phyloP scores from a whole-genome alignment of 1,140 invertebrate species.

The Camponotus floridanus region DNA sequence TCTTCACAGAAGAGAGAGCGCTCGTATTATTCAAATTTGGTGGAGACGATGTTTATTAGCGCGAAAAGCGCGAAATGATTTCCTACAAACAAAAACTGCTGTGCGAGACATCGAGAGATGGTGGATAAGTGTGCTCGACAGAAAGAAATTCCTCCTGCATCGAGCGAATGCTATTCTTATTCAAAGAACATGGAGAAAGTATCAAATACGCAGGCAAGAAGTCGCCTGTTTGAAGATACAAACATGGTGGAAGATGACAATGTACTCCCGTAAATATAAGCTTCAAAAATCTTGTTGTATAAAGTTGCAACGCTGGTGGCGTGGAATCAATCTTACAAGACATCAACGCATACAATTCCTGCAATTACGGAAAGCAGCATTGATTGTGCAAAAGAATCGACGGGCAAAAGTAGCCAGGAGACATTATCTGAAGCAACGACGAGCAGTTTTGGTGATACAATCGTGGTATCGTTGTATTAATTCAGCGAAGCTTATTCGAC shows the following conservation, averaged over 20 bases:
- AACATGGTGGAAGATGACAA: conserved; percentile 71
- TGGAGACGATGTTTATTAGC: conserved; percentile 81
- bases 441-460: conserved; percentile 70
- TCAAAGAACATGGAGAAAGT: conserved; percentile 76
- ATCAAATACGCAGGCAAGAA: conserved; percentile 32
- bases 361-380: conserved; percentile 59
- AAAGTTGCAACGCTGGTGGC: conserved; percentile 39
- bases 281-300: conserved; percentile 12
- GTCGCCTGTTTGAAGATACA: conserved; percentile 72
- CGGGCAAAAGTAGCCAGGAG: conserved; percentile 63
- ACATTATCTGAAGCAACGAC: conserved; percentile 64
- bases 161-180: conserved; percentile 66
- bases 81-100: conserved; percentile 78
- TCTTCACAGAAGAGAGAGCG: conserved; percentile 79
- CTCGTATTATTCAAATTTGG: conserved; percentile 84
- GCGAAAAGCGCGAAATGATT: conserved; percentile 81
- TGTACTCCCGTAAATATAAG: conserved; percentile 27
- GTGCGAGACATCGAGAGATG: conserved; percentile 74
- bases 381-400: conserved; percentile 77
- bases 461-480: conserved; percentile 71
- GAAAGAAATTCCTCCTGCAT: conserved; percentile 60
- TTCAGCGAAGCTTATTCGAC: conserved; percentile 55
- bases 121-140: conserved; percentile 72
- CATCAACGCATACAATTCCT: conserved; percentile 37
- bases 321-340: background rate